These are phyloP conservation scores for Oxyteleia sp. DNA, from an alignment of 2,888 invertebrate species.

Conservation along the genomic window DNA sequence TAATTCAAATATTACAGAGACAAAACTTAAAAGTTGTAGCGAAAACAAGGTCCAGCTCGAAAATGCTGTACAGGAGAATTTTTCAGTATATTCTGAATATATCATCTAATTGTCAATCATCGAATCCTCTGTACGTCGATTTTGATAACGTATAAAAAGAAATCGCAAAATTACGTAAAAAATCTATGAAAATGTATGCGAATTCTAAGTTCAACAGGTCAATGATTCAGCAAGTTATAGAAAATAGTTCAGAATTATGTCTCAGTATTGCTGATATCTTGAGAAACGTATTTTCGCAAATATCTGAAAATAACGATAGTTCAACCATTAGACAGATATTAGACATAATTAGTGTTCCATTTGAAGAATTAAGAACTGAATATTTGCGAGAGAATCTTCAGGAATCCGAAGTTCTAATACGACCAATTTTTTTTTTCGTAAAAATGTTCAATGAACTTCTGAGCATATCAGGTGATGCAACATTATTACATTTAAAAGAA, in stretches of 20 bases:
- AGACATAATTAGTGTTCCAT: no score
- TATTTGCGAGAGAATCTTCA: no score
- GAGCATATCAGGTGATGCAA: not conserved
- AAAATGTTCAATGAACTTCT: no score
- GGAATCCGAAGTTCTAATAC: no score
- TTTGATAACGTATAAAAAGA: conserved; percentile 5
- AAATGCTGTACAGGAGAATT: no score
- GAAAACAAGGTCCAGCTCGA: no score
- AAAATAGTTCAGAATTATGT: conserved; percentile 37
- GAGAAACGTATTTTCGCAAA: conserved; percentile 21
- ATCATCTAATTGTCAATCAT: not conserved
- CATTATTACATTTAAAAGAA: conserved; percentile 44
- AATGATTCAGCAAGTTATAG: conserved; percentile 42
- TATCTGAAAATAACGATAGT: not conserved
- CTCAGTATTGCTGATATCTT: conserved; percentile 25
- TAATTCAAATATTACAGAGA: not conserved
- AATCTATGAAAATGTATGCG: conserved; percentile 40
- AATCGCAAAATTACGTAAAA: not conserved
- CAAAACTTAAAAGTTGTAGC: not conserved
- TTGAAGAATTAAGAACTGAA: no score
- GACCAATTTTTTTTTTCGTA: no score
- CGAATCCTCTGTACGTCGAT: conserved; percentile 8
- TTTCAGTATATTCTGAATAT: not conserved
- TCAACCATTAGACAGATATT: conserved; percentile 9
- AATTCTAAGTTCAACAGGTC: conserved; percentile 41